Evolutionary conservation across 2,797 vertebrate species (phyloP).

Genomic region (Cryptoblepharus egeriae): DNA sequence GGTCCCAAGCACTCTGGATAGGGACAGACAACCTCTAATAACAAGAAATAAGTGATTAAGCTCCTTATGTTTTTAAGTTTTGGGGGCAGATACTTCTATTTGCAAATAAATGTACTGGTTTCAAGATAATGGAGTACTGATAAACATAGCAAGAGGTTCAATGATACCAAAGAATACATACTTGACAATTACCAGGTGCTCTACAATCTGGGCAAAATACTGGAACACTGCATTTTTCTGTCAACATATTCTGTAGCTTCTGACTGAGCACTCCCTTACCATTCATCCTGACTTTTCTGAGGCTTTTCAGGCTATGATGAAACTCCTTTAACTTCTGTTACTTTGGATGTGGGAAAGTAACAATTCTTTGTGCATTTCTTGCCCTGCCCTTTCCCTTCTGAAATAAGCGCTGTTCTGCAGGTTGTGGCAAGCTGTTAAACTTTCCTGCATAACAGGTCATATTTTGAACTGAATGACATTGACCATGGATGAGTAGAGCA

Average conservation of each 20-base stretch:
- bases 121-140: background rate
- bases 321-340: background rate
- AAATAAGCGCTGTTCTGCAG: background rate
- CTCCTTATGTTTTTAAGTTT: background rate
- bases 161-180: background rate
- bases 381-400: background rate
- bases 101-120: background rate
- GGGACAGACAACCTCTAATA: background rate
- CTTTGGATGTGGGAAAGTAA: background rate
- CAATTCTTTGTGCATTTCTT: background rate
- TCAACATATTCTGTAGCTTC: background rate
- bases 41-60: conserved; percentile 19
- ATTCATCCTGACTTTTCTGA: background rate
- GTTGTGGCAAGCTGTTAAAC: background rate
- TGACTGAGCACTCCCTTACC: background rate
- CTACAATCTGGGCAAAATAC: conserved; percentile 1
- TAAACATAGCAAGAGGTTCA: background rate
- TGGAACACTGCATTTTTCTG: background rate
- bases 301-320: background rate
- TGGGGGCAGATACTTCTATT: conserved; percentile 37
- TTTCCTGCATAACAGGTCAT: background rate
- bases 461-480: too few relatives aligned
- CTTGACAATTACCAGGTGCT: background rate
- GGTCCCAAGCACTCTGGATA: too few relatives aligned
- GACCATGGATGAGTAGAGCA: background rate